These are phyloP conservation scores for Stegodyphus mimosarum DNA, from an alignment of 1,140 invertebrate genomes.

Conservation along the genomic window DNA sequence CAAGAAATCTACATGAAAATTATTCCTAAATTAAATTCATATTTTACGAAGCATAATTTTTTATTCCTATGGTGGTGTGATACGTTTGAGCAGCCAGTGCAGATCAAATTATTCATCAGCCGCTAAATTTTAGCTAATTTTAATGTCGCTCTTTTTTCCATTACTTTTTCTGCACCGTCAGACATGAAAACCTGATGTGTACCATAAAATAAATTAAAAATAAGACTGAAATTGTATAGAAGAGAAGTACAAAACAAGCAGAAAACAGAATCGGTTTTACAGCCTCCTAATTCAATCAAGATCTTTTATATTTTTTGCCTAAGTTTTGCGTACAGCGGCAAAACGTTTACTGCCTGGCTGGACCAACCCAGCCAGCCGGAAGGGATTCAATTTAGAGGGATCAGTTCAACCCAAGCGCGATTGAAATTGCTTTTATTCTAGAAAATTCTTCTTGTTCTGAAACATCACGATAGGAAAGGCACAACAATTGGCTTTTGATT, in stretches of 20 bases:
- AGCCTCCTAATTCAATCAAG: slow-evolving; percentile 1
- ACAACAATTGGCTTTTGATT: slow-evolving; percentile 9
- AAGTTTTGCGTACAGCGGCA: neutral
- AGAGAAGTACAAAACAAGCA: neutral
- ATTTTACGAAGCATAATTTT: too few relatives aligned
- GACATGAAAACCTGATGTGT: too few relatives aligned
- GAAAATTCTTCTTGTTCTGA: neutral
- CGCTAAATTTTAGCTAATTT: too few relatives aligned
- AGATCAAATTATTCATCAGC: too few relatives aligned
- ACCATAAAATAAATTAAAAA: too few relatives aligned
- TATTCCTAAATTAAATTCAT: too few relatives aligned
- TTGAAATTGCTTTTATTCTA: slow-evolving; percentile 14
- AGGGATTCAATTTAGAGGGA: slow-evolving; percentile 13
- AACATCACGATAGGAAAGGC: neutral
- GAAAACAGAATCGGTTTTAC: slow-evolving; percentile 14
- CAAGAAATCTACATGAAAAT: too few relatives aligned
- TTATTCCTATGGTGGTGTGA: too few relatives aligned
- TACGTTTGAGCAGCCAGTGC: too few relatives aligned
- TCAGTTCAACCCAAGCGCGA: neutral
- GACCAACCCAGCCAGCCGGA: neutral
- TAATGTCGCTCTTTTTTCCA: too few relatives aligned
- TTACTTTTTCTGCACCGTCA: too few relatives aligned
- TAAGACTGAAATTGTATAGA: neutral
- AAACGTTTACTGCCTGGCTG: neutral
- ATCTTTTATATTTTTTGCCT: neutral